Conservation (phyloP, 2,888 invertebrate species). For the Epistrophe eligans region DNA sequence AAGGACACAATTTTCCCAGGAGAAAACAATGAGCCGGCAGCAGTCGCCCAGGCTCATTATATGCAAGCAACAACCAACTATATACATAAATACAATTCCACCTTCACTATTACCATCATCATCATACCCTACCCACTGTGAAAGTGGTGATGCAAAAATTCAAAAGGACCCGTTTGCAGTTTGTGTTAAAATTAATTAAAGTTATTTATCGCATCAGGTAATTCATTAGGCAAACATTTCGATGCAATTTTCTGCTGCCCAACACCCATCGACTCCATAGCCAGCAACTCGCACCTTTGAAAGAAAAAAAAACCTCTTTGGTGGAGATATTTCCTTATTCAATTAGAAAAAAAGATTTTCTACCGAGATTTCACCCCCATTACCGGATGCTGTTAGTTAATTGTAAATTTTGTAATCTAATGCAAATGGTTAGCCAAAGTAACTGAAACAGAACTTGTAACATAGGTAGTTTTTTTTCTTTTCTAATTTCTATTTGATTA, state of each 20-base stretch:
- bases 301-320: background rate
- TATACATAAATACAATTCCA: background rate
- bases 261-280: background rate
- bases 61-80: background rate
- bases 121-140: background rate
- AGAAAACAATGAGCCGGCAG: background rate
- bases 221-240: constrained; percentile 68
- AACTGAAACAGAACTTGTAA: background rate
- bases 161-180: constrained; percentile 38
- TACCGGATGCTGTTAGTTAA: constrained; percentile 40
- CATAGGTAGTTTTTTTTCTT: background rate
- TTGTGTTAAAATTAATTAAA: constrained; percentile 65
- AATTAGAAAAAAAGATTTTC: constrained; percentile 63
- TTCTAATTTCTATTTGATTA: constrained; percentile 16
- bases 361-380: background rate
- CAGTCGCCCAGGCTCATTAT: background rate
- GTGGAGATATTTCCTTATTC: constrained; percentile 33
- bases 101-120: background rate
- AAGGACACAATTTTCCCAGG: background rate
- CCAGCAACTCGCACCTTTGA: background rate
- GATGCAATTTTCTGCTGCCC: constrained; percentile 15
- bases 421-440: constrained; percentile 37
- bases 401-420: constrained; percentile 44
- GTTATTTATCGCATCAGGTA: constrained; percentile 71
- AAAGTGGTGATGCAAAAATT: constrained; percentile 57